Percentiles rank a stretch among this genome's conserved stretches.
phyloP scores from a whole-genome alignment of 2,797 vertebrate genomes.

The Sebastes iracundus region DNA sequence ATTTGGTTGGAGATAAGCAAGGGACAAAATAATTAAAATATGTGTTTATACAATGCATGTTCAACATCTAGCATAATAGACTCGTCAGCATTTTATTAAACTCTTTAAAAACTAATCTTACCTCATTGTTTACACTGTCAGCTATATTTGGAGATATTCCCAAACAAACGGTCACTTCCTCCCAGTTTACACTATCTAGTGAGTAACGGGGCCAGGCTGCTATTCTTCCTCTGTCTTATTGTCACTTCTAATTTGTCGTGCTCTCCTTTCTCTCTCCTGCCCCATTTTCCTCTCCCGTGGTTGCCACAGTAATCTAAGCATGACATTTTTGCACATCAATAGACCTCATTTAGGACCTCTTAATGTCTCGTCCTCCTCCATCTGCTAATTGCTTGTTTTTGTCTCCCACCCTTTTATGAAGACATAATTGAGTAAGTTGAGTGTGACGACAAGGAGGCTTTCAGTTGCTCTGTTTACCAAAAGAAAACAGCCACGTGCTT shows the following conservation, averaged over 20 bases:
- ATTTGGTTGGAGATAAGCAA: background rate
- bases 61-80: background rate
- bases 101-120: background rate
- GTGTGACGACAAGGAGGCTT: slow-evolving; percentile 72
- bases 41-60: background rate
- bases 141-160: slow-evolving; percentile 22
- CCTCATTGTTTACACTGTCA: slow-evolving; percentile 19
- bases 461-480: slow-evolving; percentile 69
- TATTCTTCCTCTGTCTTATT: slow-evolving; percentile 53
- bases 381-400: slow-evolving; percentile 85
- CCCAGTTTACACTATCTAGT: slow-evolving; percentile 34
- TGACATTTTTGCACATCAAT: slow-evolving; percentile 81
- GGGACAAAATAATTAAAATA: background rate
- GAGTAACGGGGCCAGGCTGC: slow-evolving; percentile 52
- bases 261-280: slow-evolving; percentile 52
- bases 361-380: slow-evolving; percentile 63
- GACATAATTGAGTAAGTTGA: slow-evolving; percentile 73
- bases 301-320: slow-evolving; percentile 71
- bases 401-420: slow-evolving; percentile 70
- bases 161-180: slow-evolving; percentile 34
- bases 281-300: slow-evolving; percentile 53
- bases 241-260: slow-evolving; percentile 70
- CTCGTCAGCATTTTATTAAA: background rate
- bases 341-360: slow-evolving; percentile 71
- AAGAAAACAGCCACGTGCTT: slow-evolving; percentile 62